Percentiles rank a stretch among this genome's conserved stretches.
Evolutionary conservation across 2,888 invertebrate species (phyloP).

Genomic region (Rhagonycha fulva): DNA sequence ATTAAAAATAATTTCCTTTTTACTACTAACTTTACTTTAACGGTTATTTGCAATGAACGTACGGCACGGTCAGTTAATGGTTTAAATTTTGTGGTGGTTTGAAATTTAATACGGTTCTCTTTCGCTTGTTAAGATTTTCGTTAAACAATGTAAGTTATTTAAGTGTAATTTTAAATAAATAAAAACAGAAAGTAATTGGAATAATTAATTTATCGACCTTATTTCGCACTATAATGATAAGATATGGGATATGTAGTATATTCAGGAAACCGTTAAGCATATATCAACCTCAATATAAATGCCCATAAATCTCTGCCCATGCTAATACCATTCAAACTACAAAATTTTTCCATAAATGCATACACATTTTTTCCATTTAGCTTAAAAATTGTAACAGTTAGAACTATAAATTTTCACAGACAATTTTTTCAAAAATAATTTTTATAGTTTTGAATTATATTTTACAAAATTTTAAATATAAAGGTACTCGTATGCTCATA

Average conservation of each 20-base stretch:
- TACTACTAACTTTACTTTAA: too few relatives aligned
- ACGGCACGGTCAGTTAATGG: too few relatives aligned
- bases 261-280: not conserved
- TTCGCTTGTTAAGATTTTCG: not conserved
- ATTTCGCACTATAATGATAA: not conserved
- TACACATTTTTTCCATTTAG: not conserved
- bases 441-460: not conserved
- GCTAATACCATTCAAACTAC: not conserved
- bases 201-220: not conserved
- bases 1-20: too few relatives aligned
- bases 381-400: not conserved
- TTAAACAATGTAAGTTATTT: not conserved
- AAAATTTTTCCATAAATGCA: not conserved
- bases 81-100: not conserved
- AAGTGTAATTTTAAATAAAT: not conserved
- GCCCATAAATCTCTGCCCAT: not conserved
- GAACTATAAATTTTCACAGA: not conserved
- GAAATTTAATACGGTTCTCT: not conserved
- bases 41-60: too few relatives aligned
- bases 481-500: not conserved
- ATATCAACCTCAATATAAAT: not conserved
- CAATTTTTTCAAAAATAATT: not conserved
- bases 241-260: not conserved
- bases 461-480: not conserved
- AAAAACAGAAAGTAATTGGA: not conserved